Evolutionary conservation across 2,888 invertebrate genomes (phyloP).

Genomic region (Xestia c-nigrum): DNA sequence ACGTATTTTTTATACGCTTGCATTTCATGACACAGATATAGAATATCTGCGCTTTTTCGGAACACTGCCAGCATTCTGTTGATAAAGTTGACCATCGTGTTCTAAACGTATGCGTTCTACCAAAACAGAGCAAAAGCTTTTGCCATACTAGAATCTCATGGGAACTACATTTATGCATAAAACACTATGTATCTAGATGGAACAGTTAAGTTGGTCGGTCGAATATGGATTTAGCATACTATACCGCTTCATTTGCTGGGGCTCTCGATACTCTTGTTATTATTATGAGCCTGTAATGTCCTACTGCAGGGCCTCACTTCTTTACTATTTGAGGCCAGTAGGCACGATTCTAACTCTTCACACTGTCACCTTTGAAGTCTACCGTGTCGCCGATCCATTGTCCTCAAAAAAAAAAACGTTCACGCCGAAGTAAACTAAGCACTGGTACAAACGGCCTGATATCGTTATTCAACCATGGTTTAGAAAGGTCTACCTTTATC

Average conservation of each 20-base stretch:
- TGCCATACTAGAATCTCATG: neutral
- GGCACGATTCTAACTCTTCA: too few relatives aligned
- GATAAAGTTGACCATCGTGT: neutral
- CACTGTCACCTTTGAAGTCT: too few relatives aligned
- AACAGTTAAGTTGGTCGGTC: neutral
- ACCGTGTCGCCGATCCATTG: too few relatives aligned
- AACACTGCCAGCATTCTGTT: slow-evolving; percentile 36
- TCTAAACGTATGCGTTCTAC: neutral
- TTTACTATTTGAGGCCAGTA: too few relatives aligned
- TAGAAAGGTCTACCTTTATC: too few relatives aligned
- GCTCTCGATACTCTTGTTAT: neutral
- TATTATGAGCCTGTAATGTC: too few relatives aligned
- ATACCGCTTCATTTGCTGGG: neutral
- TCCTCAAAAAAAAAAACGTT: neutral
- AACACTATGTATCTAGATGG: neutral
- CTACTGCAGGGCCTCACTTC: too few relatives aligned
- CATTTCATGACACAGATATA: slow-evolving; percentile 26
- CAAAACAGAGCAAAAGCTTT: neutral
- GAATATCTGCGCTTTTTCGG: slow-evolving; percentile 18
- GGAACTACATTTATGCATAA: neutral
- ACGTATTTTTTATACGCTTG: slow-evolving; percentile 14
- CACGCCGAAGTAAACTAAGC: neutral
- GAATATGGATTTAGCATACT: neutral
- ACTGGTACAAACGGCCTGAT: neutral
- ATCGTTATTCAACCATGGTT: neutral